These are phyloP conservation scores for Heliothis peltigera DNA, from an alignment of 2,888 invertebrate genomes.

Conservation along the genomic window DNA sequence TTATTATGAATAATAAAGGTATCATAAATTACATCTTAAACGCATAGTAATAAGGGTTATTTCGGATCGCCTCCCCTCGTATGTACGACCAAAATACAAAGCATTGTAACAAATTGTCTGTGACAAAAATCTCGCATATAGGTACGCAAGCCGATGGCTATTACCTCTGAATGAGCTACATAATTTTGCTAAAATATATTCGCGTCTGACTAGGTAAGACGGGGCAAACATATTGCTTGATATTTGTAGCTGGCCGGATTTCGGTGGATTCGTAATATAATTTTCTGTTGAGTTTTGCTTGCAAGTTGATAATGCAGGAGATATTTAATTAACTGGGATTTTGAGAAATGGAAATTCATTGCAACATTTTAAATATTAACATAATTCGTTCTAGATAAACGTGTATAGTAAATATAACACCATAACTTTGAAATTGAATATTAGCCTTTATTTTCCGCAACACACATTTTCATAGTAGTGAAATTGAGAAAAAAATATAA, in stretches of 20 bases:
- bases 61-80: constrained; percentile 27
- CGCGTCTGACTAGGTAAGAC: constrained; percentile 31
- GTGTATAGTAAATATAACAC: too few species aligned
- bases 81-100: constrained; percentile 35
- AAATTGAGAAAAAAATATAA: too few species aligned
- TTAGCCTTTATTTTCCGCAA: too few species aligned
- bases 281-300: constrained; percentile 7
- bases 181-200: constrained; percentile 57
- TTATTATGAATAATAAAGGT: constrained; percentile 23
- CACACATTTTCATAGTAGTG: too few species aligned
- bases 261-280: constrained; percentile 7
- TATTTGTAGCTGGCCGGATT: constrained; percentile 33
- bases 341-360: neutral
- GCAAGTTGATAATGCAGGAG: constrained; percentile 2
- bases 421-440: too few species aligned
- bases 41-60: constrained; percentile 43
- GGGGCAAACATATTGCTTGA: constrained; percentile 46
- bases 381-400: neutral
- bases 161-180: constrained; percentile 55
- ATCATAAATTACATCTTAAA: constrained; percentile 33
- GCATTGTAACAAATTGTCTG: constrained; percentile 46
- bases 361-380: neutral
- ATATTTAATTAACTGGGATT: constrained; percentile 1
- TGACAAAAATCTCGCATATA: constrained; percentile 51
- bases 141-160: constrained; percentile 42